phyloP scores from a whole-genome alignment of 2,113 vertebrate genomes.

The Reinhardtius hippoglossoides region DNA sequence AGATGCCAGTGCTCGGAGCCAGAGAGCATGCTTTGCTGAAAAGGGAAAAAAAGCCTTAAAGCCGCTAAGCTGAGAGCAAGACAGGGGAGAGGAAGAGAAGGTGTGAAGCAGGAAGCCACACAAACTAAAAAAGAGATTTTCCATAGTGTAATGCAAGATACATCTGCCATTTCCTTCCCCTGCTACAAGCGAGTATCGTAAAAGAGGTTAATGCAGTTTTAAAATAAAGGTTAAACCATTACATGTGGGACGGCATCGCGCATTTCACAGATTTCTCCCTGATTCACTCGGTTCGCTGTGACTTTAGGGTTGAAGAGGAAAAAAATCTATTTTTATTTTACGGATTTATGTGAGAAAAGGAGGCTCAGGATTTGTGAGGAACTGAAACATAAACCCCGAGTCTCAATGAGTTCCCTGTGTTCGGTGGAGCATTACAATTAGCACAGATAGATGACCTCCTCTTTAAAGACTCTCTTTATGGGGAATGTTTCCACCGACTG shows the following conservation, averaged over 20 bases:
- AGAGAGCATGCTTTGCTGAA: conserved; percentile 65
- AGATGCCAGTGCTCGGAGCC: conserved; percentile 70
- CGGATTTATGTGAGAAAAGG: neutral
- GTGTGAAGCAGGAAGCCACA: conserved; percentile 44
- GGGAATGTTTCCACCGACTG: conserved; percentile 21
- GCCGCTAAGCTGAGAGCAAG: conserved; percentile 64
- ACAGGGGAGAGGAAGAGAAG: conserved; percentile 45
- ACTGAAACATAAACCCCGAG: conserved; percentile 2
- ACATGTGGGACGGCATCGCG: neutral
- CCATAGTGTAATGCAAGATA: conserved; percentile 25
- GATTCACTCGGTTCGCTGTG: neutral
- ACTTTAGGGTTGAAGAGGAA: neutral
- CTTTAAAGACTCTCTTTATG: conserved; percentile 11
- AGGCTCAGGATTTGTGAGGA: neutral
- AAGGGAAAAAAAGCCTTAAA: conserved; percentile 51
- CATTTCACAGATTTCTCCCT: neutral
- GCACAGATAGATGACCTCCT: conserved; percentile 10
- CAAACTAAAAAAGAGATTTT: conserved; percentile 21
- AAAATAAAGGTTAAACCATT: conserved; percentile 23
- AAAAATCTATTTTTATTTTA: neutral
- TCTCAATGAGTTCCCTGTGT: neutral
- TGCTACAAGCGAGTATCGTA: neutral
- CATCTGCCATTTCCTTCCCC: conserved; percentile 28
- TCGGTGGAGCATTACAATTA: conserved; percentile 17
- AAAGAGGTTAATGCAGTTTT: conserved; percentile 35